Percentiles rank a stretch among this genome's conserved stretches.
phyloP scores from a whole-genome alignment of 2,113 vertebrate species.

The Hyperopisus bebe region DNA sequence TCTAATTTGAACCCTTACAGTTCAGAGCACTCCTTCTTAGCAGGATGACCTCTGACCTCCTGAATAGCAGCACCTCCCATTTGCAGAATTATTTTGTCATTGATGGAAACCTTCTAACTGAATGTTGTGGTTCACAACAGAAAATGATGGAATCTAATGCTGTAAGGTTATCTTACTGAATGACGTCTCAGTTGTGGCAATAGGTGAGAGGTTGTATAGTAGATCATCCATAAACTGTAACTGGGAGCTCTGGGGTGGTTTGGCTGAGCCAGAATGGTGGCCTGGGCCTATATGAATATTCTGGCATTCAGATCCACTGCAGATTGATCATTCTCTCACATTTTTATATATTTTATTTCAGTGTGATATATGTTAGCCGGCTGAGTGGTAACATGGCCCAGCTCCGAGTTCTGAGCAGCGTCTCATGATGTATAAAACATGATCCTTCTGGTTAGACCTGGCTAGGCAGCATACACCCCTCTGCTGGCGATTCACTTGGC shows the following conservation, averaged over 20 bases:
- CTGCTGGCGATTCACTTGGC: background rate
- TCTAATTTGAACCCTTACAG: background rate
- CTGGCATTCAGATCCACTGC: background rate
- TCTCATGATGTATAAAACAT: background rate
- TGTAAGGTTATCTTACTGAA: background rate
- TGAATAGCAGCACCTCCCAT: background rate
- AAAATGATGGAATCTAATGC: background rate
- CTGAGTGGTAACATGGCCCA: background rate
- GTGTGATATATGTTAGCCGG: background rate
- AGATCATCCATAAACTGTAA: background rate
- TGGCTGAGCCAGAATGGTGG: background rate
- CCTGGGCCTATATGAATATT: background rate
- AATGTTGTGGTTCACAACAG: background rate
- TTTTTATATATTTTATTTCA: background rate
- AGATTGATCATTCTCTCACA: background rate
- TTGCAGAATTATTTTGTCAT: background rate
- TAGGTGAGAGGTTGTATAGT: background rate
- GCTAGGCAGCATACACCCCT: background rate
- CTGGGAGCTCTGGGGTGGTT: background rate
- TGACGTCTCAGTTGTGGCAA: background rate
- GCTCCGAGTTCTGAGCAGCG: no score
- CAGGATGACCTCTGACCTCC: background rate
- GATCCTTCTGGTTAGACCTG: background rate
- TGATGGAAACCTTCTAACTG: background rate
- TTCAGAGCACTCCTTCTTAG: background rate